These are phyloP conservation scores for Apeltes quadracus DNA, from an alignment of 2,113 vertebrate species.

Conservation along the genomic window DNA sequence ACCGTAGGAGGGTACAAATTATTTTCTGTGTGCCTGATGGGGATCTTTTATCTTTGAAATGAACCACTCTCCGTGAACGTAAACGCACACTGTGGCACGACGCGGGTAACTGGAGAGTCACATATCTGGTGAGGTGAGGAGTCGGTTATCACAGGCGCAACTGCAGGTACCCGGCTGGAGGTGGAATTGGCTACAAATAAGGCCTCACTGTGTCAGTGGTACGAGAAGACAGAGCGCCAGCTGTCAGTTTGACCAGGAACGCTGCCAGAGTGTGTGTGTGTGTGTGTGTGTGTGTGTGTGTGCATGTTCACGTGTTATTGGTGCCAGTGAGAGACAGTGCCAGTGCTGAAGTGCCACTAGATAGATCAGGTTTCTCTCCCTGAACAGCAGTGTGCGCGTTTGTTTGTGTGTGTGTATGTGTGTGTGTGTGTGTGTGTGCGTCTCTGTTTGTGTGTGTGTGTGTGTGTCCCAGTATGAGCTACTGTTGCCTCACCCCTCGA, in stretches of 20 bases:
- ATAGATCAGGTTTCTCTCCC: conserved; percentile 62
- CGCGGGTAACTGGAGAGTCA: conserved; percentile 64
- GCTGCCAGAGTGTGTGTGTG: conserved; percentile 52
- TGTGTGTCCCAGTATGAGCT: conserved; percentile 11
- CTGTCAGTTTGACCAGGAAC: conserved; percentile 69
- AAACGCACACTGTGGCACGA: conserved; percentile 38
- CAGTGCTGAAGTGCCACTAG: conserved; percentile 58
- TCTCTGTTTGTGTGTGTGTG: conserved; percentile 5
- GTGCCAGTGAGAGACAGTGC: conserved; percentile 60
- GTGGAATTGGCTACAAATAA: conserved; percentile 53
- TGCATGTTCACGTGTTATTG: conserved; percentile 17
- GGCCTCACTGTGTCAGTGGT: conserved; percentile 57
- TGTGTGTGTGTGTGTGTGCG: conserved; percentile 14
- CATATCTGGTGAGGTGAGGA: conserved; percentile 68
- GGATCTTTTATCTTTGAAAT: conserved; percentile 28
- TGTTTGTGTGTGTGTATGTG: conserved; percentile 24
- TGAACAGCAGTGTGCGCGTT: conserved; percentile 28
- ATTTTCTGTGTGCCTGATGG: conserved; percentile 22
- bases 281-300: conserved; percentile 29
- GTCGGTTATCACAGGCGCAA: conserved; percentile 66
- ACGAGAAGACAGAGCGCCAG: conserved; percentile 60
- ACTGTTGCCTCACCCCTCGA: conserved; percentile 13
- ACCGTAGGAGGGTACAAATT: conserved; percentile 26
- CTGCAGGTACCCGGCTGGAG: conserved; percentile 56
- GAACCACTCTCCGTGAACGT: conserved; percentile 33